Conservation (phyloP, 2,797 vertebrate genomes). For the Bovichtus diacanthus region DNA sequence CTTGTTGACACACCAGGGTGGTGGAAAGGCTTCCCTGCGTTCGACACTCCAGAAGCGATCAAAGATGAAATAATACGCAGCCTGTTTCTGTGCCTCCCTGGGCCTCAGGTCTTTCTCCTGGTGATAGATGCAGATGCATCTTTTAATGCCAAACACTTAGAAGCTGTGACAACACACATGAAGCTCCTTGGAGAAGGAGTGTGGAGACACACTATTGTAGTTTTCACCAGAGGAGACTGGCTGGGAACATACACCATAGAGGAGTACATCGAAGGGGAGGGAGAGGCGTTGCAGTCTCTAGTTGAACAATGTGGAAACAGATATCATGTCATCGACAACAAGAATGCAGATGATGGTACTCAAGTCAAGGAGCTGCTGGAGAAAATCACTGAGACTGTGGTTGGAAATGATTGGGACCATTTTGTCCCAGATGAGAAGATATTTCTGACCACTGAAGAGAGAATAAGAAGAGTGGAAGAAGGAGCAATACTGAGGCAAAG, state of each 20-base stretch:
- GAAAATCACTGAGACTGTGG: slow-evolving; percentile 50
- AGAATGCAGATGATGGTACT: slow-evolving; percentile 36
- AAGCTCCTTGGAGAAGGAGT: slow-evolving; percentile 55
- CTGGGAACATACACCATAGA: slow-evolving; percentile 57
- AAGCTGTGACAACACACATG: slow-evolving; percentile 47
- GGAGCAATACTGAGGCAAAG: slow-evolving; percentile 41
- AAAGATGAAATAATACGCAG: slow-evolving; percentile 63
- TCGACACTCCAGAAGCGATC: slow-evolving; percentile 49
- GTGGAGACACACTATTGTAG: slow-evolving; percentile 56
- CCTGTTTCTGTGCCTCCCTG: slow-evolving; percentile 58
- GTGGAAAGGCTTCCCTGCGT: slow-evolving; percentile 54
- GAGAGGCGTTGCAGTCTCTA: slow-evolving; percentile 50
- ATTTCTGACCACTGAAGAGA: slow-evolving; percentile 17
- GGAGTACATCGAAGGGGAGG: slow-evolving; percentile 65
- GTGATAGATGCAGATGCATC: slow-evolving; percentile 59
- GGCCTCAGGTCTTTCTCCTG: slow-evolving; percentile 66
- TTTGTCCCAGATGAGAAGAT: slow-evolving; percentile 49
- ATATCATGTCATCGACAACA: slow-evolving; percentile 68
- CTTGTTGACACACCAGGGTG: slow-evolving; percentile 70
- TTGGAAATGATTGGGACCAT: slow-evolving; percentile 21
- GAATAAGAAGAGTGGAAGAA: slow-evolving; percentile 31
- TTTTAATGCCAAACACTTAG: slow-evolving; percentile 46
- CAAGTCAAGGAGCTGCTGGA: slow-evolving; percentile 61
- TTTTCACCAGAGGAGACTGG: slow-evolving; percentile 72
- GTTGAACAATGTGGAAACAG: slow-evolving; percentile 63